Evolutionary conservation across 2,888 invertebrate species (phyloP), one percentile per base, ranked within the genome.

Genomic region (Ganaspis brasiliensis): DNA sequence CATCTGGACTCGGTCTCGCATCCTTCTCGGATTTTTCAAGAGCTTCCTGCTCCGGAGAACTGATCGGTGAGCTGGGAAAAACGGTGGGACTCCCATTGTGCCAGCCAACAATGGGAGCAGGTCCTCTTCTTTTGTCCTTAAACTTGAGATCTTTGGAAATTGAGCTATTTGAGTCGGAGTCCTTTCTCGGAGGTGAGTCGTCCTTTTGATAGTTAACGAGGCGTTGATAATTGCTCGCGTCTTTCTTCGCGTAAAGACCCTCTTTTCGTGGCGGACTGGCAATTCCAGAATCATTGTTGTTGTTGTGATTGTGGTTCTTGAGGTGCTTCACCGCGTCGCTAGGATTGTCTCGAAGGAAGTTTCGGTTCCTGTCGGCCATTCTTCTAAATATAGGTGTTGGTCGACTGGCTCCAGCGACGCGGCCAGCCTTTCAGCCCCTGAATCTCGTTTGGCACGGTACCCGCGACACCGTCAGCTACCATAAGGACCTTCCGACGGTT

Each of bases 71-170:
- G 19, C 85, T 87, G 0, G 88, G 85, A n/a, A 87, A 86, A 1
- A 88, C 82, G 0, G 88, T 88, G 0, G 90, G 90, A 57, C 91
- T 89, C 0, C 87, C 89, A 73, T 90, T 88, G 9, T 86, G 87
- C 91, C 91, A 91, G 14, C 89, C 88, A 1, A 91, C 88, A n/a
- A 91, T 87, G 2, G 91, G 91, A 0, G 91, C 91, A 19, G 80
- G 82, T 26, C 86, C 88, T 31, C 80, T 84, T 49, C 72, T 83
- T 24, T 81, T 75, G 14, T 80, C 40, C 31, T 71, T 56, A 6
- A 67, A 26, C 9, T 24, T 63, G 5, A 55, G 24, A 16, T 78
- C 80, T 14, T 61, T 75, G 74, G 19, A 12, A 16, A n/a, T 52
- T 31, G 71, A 19, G 0, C 40, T 19, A 12, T 16, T 52, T 9